Evolutionary conservation across 2,888 invertebrate genomes (phyloP), one percentile per base, ranked within the genome.

Genomic region (Galerucella calmariensis): DNA sequence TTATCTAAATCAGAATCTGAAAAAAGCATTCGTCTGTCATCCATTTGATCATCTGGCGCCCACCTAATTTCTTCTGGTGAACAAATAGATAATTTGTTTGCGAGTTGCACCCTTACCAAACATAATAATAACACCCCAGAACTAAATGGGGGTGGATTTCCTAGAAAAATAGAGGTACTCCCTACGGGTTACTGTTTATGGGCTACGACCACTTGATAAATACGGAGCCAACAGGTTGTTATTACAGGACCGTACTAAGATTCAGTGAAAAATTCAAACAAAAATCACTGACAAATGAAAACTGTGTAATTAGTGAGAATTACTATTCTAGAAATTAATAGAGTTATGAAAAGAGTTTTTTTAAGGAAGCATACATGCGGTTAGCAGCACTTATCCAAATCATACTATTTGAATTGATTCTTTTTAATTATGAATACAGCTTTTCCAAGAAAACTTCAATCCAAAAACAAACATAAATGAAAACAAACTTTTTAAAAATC

Each of bases 61-160:
- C 56, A 56, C 56, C 16, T 56, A 56, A 56, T 56, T 56, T 56
- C 10, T 56, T 56, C 20, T 56, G 16, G 56, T 56, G 56, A 56
- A 56, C 56, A 56, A 56, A n/a, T n/a, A n/a, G n/a, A 56, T 56
- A 16, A 56, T 56, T 56, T 56, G 56, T 56, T 56, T 56, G 56
- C 56, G 3, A 56, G 56, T 16, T 56, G 56, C 20, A 56, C 56
- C 56, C 56, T 16, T 56, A 56, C 8, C 56, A 56, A 56, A 56
- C 56, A 56, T 20, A 16, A 56, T 56, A 56, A 56, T 56, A 56
- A 56, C 56, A 56, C 56, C 20, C 56, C 56, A 20, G 56, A 20
- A 56, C 56, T 20, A 56, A 56, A 56, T 56, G 56, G 53, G 53
- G 53, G 56, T 56, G 56, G 20, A 56, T 56, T 56, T 56, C 56